These are phyloP conservation scores for Itoplectis maculator DNA, from an alignment of 2,888 invertebrate species.

Conservation along the genomic window DNA sequence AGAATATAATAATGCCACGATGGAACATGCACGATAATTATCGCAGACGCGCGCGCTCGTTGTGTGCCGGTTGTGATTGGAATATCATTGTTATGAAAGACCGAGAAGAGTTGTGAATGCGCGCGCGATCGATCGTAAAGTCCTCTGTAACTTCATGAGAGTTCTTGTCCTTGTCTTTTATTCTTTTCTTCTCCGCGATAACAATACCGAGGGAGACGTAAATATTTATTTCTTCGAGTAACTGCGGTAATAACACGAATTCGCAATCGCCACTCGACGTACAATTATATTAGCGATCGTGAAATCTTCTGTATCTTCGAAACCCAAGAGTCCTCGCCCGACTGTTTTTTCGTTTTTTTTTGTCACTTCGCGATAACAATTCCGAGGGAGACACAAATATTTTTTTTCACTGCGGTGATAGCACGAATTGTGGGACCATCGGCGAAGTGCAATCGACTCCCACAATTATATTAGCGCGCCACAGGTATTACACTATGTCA, in stretches of 20 bases:
- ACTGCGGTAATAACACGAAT: too few relatives aligned
- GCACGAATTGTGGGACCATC: slow-evolving; percentile 50
- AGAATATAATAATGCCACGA: slow-evolving; percentile 9
- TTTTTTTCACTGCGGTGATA: background rate
- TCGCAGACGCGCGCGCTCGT: slow-evolving; percentile 1
- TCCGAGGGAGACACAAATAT: slow-evolving; percentile 6
- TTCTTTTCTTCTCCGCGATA: too few relatives aligned
- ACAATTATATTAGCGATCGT: too few relatives aligned
- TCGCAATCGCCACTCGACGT: too few relatives aligned
- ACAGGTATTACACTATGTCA: slow-evolving; percentile 54
- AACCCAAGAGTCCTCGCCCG: background rate
- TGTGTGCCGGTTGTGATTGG: slow-evolving; percentile 33
- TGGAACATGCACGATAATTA: slow-evolving; percentile 15
- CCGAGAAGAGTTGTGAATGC: slow-evolving; percentile 24
- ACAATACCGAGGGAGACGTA: background rate
- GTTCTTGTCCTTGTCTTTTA: background rate
- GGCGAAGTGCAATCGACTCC: slow-evolving; percentile 56
- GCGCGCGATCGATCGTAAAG: background rate
- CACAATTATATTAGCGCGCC: slow-evolving; percentile 43
- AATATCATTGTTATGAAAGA: slow-evolving; percentile 32
- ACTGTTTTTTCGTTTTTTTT: too few relatives aligned
- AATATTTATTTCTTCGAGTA: slow-evolving; percentile 5
- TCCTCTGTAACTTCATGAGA: background rate
- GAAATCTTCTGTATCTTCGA: too few relatives aligned
- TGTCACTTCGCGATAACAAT: background rate